Evolutionary conservation across 2,113 vertebrate species (phyloP), one percentile per base, ranked within the genome.

Genomic region (Ahaetulla prasina): DNA sequence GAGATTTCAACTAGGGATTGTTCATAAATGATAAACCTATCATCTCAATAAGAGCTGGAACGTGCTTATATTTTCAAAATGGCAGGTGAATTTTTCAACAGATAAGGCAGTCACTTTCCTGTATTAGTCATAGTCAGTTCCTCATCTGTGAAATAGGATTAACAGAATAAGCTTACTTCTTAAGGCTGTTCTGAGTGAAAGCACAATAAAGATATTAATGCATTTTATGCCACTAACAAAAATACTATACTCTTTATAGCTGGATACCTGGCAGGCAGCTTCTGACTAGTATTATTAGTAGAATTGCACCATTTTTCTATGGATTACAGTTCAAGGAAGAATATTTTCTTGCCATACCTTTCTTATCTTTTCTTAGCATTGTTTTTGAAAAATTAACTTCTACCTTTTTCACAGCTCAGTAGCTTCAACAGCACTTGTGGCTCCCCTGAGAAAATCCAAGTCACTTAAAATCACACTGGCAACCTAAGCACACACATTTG

Each of bases 81-180:
- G 20, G 43, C 57, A 57, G 88, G 12, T 39, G 53, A 89, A 18
- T 27, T 89, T 57, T 45, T 60, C 55, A 60, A 57, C 11, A 89
- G 55, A 47, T 27, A 63, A 60, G 54, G 43, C 35, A 89, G 49
- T 30, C 39, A 63, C 12, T 60, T 57, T 89, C 11, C 45, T 8
- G 6, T 18, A 60, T 60, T 16, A 52, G 27, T 80, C 35, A 80
- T 80, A 9, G 43, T 43, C 85, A 18, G 27, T n/a, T 87, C 25
- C 88, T 39, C 54, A 89, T 60, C 88, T 89, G 88, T 89, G 60
- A 63, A n/a, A 60, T 89, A 60, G 88, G 45, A 89, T 60, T 89
- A 47, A 60, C 30, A 87, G 47, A 87, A n/a, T n/a, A 52, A 55
- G 39, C 14, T 89, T 60, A 68, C 27, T 74, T 50, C 49, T 43